Evolutionary conservation across 92 coral and sea anemone species (phyloP).

Genomic region (Metridium senile): DNA sequence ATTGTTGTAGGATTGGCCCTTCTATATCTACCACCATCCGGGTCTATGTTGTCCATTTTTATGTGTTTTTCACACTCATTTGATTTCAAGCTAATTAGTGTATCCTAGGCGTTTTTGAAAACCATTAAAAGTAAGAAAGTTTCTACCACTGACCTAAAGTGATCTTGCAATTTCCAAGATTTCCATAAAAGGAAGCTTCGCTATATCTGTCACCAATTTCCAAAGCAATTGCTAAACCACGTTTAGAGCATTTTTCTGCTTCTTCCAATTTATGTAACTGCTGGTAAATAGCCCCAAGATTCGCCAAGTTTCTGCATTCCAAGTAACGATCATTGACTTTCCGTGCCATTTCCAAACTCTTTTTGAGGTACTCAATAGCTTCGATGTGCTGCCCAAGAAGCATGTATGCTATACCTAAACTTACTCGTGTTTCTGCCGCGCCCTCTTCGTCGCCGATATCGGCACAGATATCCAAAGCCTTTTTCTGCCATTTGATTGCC

Average conservation of each 20-base stretch:
- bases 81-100: no score
- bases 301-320: not conserved
- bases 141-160: not conserved
- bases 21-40: no score
- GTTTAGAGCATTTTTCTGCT: slow-evolving; percentile 7
- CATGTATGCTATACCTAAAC: not conserved
- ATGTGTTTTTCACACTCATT: no score
- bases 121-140: no score
- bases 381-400: not conserved
- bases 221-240: not conserved
- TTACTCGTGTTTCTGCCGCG: not conserved
- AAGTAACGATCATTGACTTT: not conserved
- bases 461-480: not conserved
- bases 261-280: not conserved
- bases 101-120: no score
- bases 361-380: not conserved
- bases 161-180: not conserved
- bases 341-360: not conserved
- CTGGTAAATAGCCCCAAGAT: not conserved
- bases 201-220: not conserved
- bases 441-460: not conserved
- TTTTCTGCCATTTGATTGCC: not conserved
- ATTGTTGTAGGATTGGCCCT: no score
- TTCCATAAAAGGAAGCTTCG: not conserved
- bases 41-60: no score